A percentile compares a stretch with the other conserved stretches of the same genome.
phyloP scores from a whole-genome alignment of 30 jellyfish, hydroid and myxozoan species.

The Phacellophora camtschatica region DNA sequence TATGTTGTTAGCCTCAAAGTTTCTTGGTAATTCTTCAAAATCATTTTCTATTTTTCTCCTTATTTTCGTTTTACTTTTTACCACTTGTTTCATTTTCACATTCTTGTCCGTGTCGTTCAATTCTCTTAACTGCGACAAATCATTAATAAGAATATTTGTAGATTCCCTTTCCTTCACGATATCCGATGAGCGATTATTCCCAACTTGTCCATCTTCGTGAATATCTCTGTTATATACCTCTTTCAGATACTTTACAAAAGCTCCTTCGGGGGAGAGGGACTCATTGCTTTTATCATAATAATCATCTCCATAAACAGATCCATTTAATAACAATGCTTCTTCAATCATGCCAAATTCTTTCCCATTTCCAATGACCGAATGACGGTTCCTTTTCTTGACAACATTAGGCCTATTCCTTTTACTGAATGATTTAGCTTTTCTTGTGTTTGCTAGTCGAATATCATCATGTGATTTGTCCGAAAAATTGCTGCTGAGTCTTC shows the following conservation, averaged over 20 bases:
- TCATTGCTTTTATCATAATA: neutral
- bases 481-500: constrained; percentile 10
- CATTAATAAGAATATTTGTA: neutral
- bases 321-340: constrained; percentile 7
- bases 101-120: neutral
- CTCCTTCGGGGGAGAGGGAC: constrained; percentile 5
- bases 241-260: neutral
- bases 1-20: too few species aligned
- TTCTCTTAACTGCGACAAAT: constrained; percentile 2
- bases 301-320: constrained; percentile 1
- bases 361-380: constrained; percentile 57
- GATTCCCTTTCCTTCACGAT: neutral
- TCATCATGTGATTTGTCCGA: constrained; percentile 23
- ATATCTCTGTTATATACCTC: neutral
- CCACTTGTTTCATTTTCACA: neutral
- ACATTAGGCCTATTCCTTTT: constrained; percentile 30
- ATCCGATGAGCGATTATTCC: neutral
- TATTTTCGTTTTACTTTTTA: neutral
- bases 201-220: neutral
- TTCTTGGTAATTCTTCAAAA: neutral
- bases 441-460: neutral
- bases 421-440: constrained; percentile 14
- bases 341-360: constrained; percentile 42
- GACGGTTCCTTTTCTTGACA: constrained; percentile 20
- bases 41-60: constrained; percentile 7